phyloP scores from a whole-genome alignment of 2,797 vertebrate species.

The Lycodopsis pacificus region DNA sequence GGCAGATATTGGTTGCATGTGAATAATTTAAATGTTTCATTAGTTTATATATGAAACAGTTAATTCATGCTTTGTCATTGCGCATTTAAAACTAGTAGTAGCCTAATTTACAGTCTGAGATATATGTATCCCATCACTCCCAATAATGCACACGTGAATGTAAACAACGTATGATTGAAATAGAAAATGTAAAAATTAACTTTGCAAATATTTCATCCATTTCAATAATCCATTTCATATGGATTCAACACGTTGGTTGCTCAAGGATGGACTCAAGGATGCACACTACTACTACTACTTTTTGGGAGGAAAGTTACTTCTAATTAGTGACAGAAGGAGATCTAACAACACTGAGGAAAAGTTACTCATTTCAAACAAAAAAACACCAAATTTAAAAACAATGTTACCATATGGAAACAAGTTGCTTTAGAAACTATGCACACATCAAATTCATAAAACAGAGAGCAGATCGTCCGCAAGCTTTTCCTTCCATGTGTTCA shows the following conservation, averaged over 20 bases:
- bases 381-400: not conserved
- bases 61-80: not conserved
- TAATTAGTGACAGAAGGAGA: not conserved
- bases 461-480: conserved; percentile 25
- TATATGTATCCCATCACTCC: no score
- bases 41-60: not conserved
- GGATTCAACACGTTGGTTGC: not conserved
- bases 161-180: no score
- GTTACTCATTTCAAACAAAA: not conserved
- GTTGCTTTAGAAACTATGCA: not conserved
- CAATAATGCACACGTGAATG: no score
- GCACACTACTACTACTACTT: not conserved
- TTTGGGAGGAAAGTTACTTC: not conserved
- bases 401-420: not conserved
- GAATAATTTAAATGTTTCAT: not conserved
- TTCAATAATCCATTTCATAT: no score
- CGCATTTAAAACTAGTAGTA: not conserved
- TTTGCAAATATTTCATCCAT: not conserved
- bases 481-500: conserved; percentile 36
- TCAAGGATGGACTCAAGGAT: not conserved
- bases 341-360: not conserved
- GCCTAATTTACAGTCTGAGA: no score
- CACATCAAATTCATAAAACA: not conserved
- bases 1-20: not conserved
- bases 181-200: not conserved